These are phyloP conservation scores for Rhagium mordax DNA, from an alignment of 2,888 invertebrate species.

Conservation along the genomic window DNA sequence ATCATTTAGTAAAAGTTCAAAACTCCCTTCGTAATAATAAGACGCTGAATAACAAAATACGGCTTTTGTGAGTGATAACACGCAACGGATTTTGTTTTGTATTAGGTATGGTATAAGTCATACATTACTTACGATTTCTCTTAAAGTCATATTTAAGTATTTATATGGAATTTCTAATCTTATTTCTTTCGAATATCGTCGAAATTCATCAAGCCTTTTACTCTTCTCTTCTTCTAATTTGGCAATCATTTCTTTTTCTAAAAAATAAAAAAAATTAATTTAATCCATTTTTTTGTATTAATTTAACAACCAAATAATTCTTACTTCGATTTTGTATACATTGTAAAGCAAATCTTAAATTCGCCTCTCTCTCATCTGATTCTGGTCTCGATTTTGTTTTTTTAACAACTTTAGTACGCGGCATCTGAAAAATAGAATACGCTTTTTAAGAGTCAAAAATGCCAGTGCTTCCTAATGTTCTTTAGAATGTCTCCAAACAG, in stretches of 20 bases:
- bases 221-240: not conserved
- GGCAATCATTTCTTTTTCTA: not conserved
- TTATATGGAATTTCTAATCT: constrained; percentile 23
- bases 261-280: not conserved
- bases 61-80: no score
- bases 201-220: not conserved
- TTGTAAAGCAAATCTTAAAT: constrained; percentile 2
- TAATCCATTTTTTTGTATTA: not conserved
- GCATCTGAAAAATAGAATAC: constrained; percentile 44
- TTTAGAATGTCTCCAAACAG: no score
- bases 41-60: no score
- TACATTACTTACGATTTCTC: constrained; percentile 52
- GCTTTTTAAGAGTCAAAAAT: no score
- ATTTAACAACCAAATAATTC: not conserved
- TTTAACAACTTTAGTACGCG: constrained; percentile 42
- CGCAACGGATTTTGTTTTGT: no score
- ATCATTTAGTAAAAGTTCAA: no score
- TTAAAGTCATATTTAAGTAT: constrained; percentile 42
- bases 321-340: constrained; percentile 2
- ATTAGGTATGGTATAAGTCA: no score
- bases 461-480: no score
- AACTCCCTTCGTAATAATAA: no score
- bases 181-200: not conserved
- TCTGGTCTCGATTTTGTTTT: constrained; percentile 30
- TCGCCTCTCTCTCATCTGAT: constrained; percentile 19